Conservation (phyloP, 2,113 vertebrate genomes). For the Pangasianodon hypophthalmus region DNA sequence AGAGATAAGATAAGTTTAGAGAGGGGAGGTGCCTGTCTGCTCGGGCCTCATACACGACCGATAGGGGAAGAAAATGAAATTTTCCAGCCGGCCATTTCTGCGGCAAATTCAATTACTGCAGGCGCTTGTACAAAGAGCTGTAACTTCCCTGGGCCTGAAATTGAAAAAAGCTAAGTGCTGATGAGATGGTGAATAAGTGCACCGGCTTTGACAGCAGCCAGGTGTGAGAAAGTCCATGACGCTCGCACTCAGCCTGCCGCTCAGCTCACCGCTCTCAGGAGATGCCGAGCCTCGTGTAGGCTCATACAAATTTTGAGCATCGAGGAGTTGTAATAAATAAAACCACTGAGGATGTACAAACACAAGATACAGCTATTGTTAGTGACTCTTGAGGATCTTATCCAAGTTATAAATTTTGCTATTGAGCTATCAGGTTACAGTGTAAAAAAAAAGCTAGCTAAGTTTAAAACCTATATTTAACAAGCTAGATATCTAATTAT, state of each 20-base stretch:
- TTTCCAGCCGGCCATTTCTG: conserved; percentile 97
- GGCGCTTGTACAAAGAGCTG: conserved; percentile 93
- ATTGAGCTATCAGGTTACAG: background rate
- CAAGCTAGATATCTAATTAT: background rate
- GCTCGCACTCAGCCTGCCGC: conserved; percentile 4
- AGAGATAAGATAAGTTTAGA: conserved; percentile 64
- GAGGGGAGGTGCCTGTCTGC: conserved; percentile 55
- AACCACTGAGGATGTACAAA: background rate
- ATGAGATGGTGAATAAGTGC: conserved; percentile 93
- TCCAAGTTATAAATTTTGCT: background rate
- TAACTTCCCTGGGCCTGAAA: conserved; percentile 97
- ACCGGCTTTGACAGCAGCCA: conserved; percentile 81
- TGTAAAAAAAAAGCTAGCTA: background rate
- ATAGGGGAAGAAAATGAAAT: conserved; percentile 90
- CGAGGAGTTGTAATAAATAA: conserved; percentile 23
- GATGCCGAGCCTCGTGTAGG: background rate
- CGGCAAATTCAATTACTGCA: conserved; percentile 99
- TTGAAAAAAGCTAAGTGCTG: conserved; percentile 95
- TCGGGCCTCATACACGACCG: conserved; percentile 56
- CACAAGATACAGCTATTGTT: background rate
- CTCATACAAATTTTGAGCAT: conserved; percentile 28
- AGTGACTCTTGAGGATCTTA: background rate
- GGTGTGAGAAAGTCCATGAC: conserved; percentile 74
- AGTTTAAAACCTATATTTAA: background rate
- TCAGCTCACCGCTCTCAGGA: background rate